Evolutionary conservation across 2,113 vertebrate genomes (phyloP), one percentile per base, ranked within the genome.

Genomic region (Pangasianodon gigas): DNA sequence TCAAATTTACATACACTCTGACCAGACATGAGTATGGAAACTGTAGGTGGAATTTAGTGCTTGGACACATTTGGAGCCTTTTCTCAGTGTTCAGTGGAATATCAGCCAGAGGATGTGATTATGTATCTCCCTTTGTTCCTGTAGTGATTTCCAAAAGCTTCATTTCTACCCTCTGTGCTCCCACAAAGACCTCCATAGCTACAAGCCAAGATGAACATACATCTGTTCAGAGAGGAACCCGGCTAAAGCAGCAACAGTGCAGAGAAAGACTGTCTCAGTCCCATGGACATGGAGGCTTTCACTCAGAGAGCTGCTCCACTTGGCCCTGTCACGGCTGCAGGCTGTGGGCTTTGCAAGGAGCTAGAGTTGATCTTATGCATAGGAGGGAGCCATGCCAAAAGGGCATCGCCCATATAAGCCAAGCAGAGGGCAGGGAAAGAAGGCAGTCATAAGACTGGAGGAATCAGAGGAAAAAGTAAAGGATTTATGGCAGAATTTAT

Each of bases 361-460:
- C 87, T 65, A 74, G 77, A 74, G 86, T 86, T 60, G 80, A 79
- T 88, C 81, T 71, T 83, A 75, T 87, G 80, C 65, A 80, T 56
- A 90, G 58, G 21, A 75, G 71, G 92, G 90, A 91, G 48, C 71
- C 14, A 58, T 86, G 92, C 90, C 92, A 92, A 89, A 65, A 80
- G 87, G 89, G 88, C 88, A 84, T 89, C 84, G 86, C 89, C 46
- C 51, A 75, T 84, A 85, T 69, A 85, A 91, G 89, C 46, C 52
- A 88, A 89, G 54, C 54, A 71, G n/a, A 65, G 74, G 69, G 46
- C 41, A 81, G 56, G 26, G 10, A 89, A 56, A 51, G 18, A 65
- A 58, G 85, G 87, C 21, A 54, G 77, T 44, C 56, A 21, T 54
- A 69, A 44, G 10, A 74, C 44, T 32, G 46, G 37, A 82, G 67